Percentiles rank a stretch among this genome's conserved stretches.
phyloP scores from a whole-genome alignment of 2,113 vertebrate genomes.

The Oreotrochilus melanogaster region DNA sequence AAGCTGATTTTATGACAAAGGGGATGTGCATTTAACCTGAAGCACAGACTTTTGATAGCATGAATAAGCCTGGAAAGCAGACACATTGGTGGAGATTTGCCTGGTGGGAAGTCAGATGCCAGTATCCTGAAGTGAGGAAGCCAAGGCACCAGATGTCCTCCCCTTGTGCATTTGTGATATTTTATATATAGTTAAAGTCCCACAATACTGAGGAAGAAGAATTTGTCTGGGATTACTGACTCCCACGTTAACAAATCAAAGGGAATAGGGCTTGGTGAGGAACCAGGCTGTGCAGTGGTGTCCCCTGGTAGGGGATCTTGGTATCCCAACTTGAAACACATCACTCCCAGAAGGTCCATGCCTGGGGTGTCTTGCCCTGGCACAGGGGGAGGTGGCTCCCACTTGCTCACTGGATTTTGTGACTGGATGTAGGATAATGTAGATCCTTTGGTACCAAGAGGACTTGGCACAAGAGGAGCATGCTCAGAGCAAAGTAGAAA shows the following conservation, averaged over 20 bases:
- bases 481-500: neutral
- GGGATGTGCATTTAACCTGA: neutral
- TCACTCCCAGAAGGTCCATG: fast-evolving
- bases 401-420: neutral
- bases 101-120: neutral
- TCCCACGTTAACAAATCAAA: neutral
- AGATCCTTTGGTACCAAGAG: neutral
- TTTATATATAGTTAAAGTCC: neutral
- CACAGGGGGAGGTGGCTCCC: neutral
- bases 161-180: neutral
- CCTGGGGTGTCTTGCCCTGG: neutral
- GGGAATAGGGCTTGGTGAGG: neutral
- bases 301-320: neutral
- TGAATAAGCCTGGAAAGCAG: neutral
- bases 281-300: fast-evolving
- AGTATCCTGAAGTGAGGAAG: neutral
- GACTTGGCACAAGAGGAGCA: neutral
- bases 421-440: neutral
- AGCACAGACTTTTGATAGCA: neutral
- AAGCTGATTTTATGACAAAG: neutral
- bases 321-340: neutral
- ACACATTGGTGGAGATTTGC: neutral
- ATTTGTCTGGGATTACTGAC: neutral
- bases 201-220: neutral
- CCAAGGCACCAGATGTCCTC: neutral